Evolutionary conservation across 2,888 invertebrate species (phyloP).

Genomic region (Notodonta ziczac): DNA sequence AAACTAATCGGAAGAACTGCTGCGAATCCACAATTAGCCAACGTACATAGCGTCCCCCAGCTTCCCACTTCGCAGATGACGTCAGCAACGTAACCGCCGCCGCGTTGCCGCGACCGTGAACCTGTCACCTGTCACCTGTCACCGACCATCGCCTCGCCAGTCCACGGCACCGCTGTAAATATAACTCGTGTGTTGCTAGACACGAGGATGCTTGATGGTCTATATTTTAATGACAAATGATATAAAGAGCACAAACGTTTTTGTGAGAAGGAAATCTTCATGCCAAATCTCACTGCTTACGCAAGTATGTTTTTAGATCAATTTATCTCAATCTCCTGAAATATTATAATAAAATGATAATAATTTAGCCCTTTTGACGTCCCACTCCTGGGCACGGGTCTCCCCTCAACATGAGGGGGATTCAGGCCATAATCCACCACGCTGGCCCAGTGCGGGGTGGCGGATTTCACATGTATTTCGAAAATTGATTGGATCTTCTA

Average conservation of each 20-base stretch:
- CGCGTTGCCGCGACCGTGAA: not conserved
- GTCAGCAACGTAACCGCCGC: not conserved
- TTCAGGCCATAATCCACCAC: too few relatives aligned
- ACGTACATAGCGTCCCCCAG: too few relatives aligned
- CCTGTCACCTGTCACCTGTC: conserved; percentile 1
- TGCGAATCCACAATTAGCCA: too few relatives aligned
- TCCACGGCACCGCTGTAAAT: conserved; percentile 1
- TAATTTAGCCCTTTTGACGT: too few relatives aligned
- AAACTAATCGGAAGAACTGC: too few relatives aligned
- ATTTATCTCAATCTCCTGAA: not conserved
- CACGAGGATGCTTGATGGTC: not conserved
- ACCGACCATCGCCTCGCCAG: not conserved
- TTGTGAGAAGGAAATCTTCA: not conserved
- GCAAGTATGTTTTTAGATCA: not conserved
- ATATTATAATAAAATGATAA: too few relatives aligned
- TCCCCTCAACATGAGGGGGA: too few relatives aligned
- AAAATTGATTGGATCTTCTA: too few relatives aligned
- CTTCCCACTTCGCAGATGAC: not conserved
- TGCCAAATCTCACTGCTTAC: conserved; percentile 1
- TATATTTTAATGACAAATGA: conserved; percentile 4
- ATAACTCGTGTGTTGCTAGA: not conserved
- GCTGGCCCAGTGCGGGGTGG: too few relatives aligned
- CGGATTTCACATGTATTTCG: too few relatives aligned
- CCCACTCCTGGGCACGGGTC: too few relatives aligned
- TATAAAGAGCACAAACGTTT: not conserved